A percentile compares a stretch with the other conserved stretches of the same genome.
Evolutionary conservation across 2,113 vertebrate species (phyloP).

Genomic region (Anhinga anhinga): DNA sequence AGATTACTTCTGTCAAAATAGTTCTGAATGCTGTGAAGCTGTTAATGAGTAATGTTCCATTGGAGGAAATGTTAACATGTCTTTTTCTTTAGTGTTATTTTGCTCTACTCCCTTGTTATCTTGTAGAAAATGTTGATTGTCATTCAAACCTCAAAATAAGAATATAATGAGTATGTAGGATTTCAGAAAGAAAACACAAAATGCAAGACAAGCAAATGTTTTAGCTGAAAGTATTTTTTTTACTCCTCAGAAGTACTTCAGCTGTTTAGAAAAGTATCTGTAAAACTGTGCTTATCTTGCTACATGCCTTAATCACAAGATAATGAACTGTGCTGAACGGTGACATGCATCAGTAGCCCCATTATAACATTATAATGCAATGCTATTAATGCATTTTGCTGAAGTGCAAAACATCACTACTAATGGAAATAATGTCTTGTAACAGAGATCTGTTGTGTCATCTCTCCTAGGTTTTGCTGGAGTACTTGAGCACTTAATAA

Average conservation of each 20-base stretch:
- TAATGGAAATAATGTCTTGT: slow-evolving; percentile 14
- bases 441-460: slow-evolving; percentile 28
- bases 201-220: background rate
- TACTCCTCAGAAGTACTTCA: background rate
- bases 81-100: slow-evolving; percentile 8
- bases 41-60: slow-evolving; percentile 19
- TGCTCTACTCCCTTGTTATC: background rate
- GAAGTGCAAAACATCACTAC: slow-evolving; percentile 13
- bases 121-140: slow-evolving; percentile 12
- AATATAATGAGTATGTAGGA: background rate
- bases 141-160: slow-evolving; percentile 10
- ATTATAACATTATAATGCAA: slow-evolving; percentile 42
- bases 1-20: slow-evolving; percentile 30
- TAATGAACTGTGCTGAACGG: slow-evolving; percentile 17
- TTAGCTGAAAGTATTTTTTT: background rate
- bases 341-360: background rate
- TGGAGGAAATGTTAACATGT: background rate
- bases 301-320: slow-evolving; percentile 11
- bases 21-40: slow-evolving; percentile 13
- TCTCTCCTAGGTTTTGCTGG: slow-evolving; percentile 34
- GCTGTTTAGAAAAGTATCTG: background rate
- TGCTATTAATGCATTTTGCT: slow-evolving; percentile 51
- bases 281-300: background rate
- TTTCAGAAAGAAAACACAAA: slow-evolving; percentile 24
- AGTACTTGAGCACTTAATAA: slow-evolving; percentile 10